phyloP scores from a whole-genome alignment of 2,113 vertebrate species.

The Glareola pratincola region DNA sequence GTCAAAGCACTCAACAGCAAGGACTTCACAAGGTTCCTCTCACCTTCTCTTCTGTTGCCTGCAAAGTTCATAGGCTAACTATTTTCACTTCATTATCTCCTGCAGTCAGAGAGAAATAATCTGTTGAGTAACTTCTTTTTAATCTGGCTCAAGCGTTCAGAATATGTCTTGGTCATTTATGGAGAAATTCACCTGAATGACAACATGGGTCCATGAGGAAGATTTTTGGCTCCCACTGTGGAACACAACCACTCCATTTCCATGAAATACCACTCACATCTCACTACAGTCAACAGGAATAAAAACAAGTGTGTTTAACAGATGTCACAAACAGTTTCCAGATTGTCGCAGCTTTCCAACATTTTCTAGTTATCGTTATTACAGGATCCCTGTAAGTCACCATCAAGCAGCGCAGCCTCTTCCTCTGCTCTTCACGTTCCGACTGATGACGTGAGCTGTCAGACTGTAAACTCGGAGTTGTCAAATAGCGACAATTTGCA shows the following conservation, averaged over 20 bases:
- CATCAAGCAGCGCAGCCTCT: background rate
- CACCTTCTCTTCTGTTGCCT: background rate
- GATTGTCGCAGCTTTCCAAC: constrained; percentile 13
- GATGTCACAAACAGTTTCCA: background rate
- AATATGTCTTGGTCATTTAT: background rate
- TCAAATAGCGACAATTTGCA: constrained; percentile 31
- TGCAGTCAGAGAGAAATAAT: background rate
- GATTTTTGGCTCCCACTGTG: background rate
- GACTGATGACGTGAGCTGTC: constrained; percentile 30
- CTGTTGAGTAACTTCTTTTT: background rate
- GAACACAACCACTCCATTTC: background rate
- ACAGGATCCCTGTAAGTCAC: background rate
- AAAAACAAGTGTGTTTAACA: background rate
- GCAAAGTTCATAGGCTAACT: background rate
- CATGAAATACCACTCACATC: background rate
- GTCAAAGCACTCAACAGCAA: background rate
- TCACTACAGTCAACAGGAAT: background rate
- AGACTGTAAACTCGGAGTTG: constrained; percentile 24
- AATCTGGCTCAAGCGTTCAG: background rate
- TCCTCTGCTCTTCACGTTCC: background rate
- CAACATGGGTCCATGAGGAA: accelerated
- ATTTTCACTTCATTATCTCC: background rate
- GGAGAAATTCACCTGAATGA: background rate
- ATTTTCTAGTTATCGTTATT: background rate
- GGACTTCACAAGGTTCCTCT: background rate